Base-by-base conservation (phyloP, 53 echinoderm and acorn worm species). In the Hippasteria phrygiana region DNA sequence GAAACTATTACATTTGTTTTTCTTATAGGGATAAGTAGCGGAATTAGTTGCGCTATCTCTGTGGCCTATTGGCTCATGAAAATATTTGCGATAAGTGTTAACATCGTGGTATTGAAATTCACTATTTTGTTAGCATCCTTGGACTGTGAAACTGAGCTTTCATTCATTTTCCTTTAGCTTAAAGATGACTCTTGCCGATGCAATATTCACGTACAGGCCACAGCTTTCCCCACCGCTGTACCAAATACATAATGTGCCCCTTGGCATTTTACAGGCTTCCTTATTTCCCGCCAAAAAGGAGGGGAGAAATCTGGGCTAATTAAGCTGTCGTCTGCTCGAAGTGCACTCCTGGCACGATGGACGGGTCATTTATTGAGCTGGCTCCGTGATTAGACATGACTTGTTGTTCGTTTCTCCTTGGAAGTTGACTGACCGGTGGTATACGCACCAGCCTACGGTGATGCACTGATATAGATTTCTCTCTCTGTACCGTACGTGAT, bases 251-350 rank as follows among this genome's bases (percentile, higher is more conserved):
- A 24, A 71, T 35, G 43, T 71, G 51, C 53, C 85, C 70, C 24
- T 34, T 50, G 85, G 85, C 85, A 29, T 35, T 51, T 51, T 37
- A 35, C 36, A 51, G 34, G 63, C 50, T 51, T 48, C 65, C 46
- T 63, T 82, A 50, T 73, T 71, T 27, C 50, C 48, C 48, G 48
- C 74, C 74, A n/a, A n/a, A n/a, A n/a, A n/a, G n/a, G n/a, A n/a
- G 43, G 37, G 18, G 17, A 51, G 71, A 70, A 70, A 85, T 71
- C 69, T 85, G 71, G 85, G 85, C 85, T 85, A 85, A 85, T 85
- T 70, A 85, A 34, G 64, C 43, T 82, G 64, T 75, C 55, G 53
- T 34, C 45, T 69, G 66, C 83, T 83, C 46, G 47, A 31, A 34
- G 34, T 22, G 41, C 34, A n/a, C 85, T 20, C 24, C 32, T 29